Evolutionary conservation across 2,888 invertebrate genomes (phyloP).

Genomic region (Hyalella azteca): DNA sequence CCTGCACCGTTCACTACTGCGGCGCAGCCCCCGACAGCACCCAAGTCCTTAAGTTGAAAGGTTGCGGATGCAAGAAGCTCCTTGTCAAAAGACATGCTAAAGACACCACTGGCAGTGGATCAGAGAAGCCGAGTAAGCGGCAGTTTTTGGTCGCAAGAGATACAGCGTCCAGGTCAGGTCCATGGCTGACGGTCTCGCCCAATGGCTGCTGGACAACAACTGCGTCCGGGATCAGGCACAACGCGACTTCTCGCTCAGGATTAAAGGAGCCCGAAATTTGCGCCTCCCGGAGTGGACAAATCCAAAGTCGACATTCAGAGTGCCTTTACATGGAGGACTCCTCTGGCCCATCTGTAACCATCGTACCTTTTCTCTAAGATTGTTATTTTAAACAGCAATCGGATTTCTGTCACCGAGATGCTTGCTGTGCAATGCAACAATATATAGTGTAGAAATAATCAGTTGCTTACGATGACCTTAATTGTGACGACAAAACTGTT

Average conservation of each 20-base stretch:
- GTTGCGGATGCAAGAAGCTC: conserved; percentile 1
- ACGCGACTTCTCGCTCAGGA: too few species aligned
- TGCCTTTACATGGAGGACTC: conserved; percentile 18
- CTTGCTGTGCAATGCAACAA: too few species aligned
- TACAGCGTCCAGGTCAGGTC: not conserved
- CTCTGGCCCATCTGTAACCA: conserved; percentile 16
- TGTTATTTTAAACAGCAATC: too few species aligned
- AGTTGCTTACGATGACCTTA: too few species aligned
- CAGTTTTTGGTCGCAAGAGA: not conserved
- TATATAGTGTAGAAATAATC: too few species aligned
- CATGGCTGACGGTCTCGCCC: not conserved
- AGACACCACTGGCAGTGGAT: not conserved
- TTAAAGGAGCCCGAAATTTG: too few species aligned
- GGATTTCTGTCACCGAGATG: too few species aligned
- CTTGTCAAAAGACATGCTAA: not conserved
- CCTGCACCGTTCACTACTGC: not conserved
- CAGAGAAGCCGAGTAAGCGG: not conserved
- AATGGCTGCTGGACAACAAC: not conserved
- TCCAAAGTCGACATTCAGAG: not conserved
- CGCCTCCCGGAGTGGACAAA: too few species aligned
- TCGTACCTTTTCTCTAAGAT: conserved; percentile 8
- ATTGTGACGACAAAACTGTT: too few species aligned
- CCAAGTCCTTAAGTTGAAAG: conserved; percentile 10
- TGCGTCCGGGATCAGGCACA: not conserved
- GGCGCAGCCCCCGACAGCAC: not conserved